These are phyloP conservation scores for Microcebus griseorufus DNA, from an alignment of 2,113 vertebrate genomes.

Conservation along the genomic window DNA sequence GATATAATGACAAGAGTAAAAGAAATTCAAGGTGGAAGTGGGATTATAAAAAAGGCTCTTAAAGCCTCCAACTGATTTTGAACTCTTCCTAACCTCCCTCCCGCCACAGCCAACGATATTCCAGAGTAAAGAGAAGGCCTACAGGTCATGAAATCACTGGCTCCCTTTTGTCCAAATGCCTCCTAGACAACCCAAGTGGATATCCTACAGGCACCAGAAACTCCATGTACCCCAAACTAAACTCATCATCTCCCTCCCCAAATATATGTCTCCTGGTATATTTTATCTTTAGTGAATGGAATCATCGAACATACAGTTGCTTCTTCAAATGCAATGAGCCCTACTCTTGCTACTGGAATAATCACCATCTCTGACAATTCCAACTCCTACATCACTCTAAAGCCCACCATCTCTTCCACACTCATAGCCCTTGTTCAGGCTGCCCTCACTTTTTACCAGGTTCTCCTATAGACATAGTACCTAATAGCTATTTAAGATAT, in stretches of 20 bases:
- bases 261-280: neutral
- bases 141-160: neutral
- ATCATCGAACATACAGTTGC: neutral
- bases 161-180: neutral
- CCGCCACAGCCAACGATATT: neutral
- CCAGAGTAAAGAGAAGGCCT: neutral
- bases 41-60: neutral
- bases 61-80: neutral
- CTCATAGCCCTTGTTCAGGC: neutral
- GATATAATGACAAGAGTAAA: neutral
- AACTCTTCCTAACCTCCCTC: neutral
- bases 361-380: neutral
- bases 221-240: neutral
- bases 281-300: neutral
- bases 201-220: neutral
- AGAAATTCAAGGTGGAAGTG: neutral
- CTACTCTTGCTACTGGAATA: neutral
- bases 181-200: neutral
- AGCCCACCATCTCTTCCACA: neutral
- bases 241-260: neutral
- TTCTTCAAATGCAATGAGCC: neutral
- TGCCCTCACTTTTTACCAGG: neutral
- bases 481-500: neutral
- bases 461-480: neutral
- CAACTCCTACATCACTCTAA: neutral